Evolutionary conservation across 2,888 invertebrate genomes (phyloP), one percentile per base, ranked within the genome.

Genomic region (Venustoraphidia nigricollis): DNA sequence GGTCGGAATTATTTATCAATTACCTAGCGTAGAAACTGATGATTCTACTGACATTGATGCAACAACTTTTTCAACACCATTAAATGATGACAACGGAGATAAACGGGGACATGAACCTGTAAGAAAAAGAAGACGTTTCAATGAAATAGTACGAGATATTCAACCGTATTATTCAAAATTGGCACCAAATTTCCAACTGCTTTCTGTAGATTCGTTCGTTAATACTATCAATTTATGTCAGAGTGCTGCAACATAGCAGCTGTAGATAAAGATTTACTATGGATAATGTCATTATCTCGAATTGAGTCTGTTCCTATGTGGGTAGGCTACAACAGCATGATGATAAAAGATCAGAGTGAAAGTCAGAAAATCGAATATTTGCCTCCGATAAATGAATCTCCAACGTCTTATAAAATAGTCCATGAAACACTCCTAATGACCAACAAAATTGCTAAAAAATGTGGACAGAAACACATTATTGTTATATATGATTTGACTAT

Each of bases 401-500:
- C 58, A 11, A 59, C 55, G 13, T 53, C 52, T 8, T 39, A 48
- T 48, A 53, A 56, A 14, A 52, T 59, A 36, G 60, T 62, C 8
- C n/a, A 57, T 13, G 56, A 60, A 54, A 62, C 62, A 40, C 36
- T 60, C 8, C 51, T 49, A 17, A 50, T 50, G 40, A 51, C 54
- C 9, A 45, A 38, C 55, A 46, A 58, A 51, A 53, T 59, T 50
- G 54, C 57, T 48, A 51, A 52, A 49, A 53, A 58, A 45, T 58
- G 58, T 54, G 2, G 54, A 2, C 56, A 61, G 51, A 5, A 34
- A 46, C 9, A 55, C 9, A 58, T 61, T 44, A 55, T 53, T 9
- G 59, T 56, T 9, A 58, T 60, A 6, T 62, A 61, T 48, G 61
- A 63, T 56, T 56, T 61, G 44, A 59, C 59, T 1, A 63, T 45